phyloP scores from a whole-genome alignment of 2,113 vertebrate genomes.

The Toxotes jaculatrix region DNA sequence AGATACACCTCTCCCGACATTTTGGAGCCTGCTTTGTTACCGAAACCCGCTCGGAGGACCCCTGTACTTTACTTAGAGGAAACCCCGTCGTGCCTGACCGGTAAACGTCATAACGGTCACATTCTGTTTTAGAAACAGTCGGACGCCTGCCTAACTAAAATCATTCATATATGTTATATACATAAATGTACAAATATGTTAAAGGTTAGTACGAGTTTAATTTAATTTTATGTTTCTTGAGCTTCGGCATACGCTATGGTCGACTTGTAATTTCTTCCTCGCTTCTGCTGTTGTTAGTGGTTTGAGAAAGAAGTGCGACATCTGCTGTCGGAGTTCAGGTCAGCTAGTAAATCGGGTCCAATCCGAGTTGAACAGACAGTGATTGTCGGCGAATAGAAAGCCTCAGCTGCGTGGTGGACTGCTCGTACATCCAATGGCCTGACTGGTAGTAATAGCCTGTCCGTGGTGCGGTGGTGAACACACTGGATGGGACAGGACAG shows the following conservation, averaged over 20 bases:
- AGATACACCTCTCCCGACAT: constrained; percentile 85
- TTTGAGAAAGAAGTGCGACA: constrained; percentile 35
- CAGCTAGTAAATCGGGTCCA: constrained; percentile 50
- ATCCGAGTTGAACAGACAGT: constrained; percentile 65
- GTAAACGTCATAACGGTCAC: background rate
- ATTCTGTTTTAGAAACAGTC: fast-evolving
- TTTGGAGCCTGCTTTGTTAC: constrained; percentile 70
- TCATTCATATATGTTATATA: background rate
- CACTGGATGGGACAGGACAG: constrained; percentile 61
- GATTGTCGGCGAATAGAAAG: constrained; percentile 63
- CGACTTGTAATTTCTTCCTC: constrained; percentile 40
- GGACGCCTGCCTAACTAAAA: background rate
- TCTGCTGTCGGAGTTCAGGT: constrained; percentile 28
- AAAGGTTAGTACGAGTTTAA: fast-evolving
- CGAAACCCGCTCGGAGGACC: constrained; percentile 49
- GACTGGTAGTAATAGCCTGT: constrained; percentile 33
- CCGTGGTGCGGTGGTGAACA: constrained; percentile 50
- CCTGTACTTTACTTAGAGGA: background rate
- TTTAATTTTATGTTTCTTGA: background rate
- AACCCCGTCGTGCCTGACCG: constrained; percentile 35
- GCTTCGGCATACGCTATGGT: constrained; percentile 18
- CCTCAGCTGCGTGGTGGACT: constrained; percentile 46
- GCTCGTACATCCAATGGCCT: constrained; percentile 70
- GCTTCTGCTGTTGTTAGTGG: fast-evolving
- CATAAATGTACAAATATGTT: background rate